phyloP scores from a whole-genome alignment of 2,113 vertebrate genomes.

The Trochalopteron elliotii region DNA sequence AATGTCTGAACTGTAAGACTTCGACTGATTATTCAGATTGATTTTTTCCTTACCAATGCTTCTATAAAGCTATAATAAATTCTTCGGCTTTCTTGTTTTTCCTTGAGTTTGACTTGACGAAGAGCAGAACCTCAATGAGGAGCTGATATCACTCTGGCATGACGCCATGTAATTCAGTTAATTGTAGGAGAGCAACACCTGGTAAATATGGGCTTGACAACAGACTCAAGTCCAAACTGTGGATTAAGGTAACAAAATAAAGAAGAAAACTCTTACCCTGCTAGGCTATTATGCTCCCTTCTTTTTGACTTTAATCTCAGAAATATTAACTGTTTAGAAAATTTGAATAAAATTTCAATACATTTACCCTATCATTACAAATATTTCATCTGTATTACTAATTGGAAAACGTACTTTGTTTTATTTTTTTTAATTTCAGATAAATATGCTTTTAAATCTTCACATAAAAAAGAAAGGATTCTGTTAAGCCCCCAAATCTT shows the following conservation, averaged over 20 bases:
- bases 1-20: neutral
- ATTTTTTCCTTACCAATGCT: neutral
- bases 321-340: neutral
- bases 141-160: neutral
- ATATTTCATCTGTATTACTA: neutral
- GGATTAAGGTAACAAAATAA: slow-evolving; percentile 32
- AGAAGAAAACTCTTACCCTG: neutral
- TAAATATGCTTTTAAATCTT: neutral
- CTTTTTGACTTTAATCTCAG: neutral
- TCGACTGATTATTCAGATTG: neutral
- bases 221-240: neutral
- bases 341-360: neutral
- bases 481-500: neutral
- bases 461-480: neutral
- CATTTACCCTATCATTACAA: neutral
- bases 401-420: neutral
- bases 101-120: neutral
- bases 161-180: neutral
- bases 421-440: neutral
- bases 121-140: neutral
- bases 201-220: neutral
- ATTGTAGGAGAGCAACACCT: neutral
- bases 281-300: neutral
- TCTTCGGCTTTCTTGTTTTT: neutral
- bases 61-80: neutral